phyloP scores from a whole-genome alignment of 2,797 vertebrate species.

The Pseudotriccus pelzelni region DNA sequence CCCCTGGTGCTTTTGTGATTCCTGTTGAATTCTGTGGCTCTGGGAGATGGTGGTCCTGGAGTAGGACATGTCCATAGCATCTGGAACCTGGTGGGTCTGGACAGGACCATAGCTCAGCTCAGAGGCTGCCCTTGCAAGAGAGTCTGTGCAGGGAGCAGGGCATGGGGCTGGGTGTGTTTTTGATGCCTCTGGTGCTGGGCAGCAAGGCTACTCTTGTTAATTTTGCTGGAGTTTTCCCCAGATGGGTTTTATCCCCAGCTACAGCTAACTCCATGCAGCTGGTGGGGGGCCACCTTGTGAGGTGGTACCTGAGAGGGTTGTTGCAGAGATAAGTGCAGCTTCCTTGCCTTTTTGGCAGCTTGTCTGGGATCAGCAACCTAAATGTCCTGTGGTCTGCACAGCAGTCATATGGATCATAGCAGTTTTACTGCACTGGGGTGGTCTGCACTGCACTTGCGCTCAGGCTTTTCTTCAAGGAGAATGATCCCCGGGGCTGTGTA shows the following conservation, averaged over 20 bases:
- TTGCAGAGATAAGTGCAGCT: neutral
- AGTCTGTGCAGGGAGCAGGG: neutral
- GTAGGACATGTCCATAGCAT: fast-evolving
- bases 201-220: neutral
- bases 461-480: neutral
- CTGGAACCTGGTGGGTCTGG: neutral
- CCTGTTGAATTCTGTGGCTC: neutral
- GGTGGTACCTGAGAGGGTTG: neutral
- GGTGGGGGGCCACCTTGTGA: neutral
- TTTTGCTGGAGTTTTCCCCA: neutral
- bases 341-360: neutral
- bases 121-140: neutral
- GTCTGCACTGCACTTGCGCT: fast-evolving
- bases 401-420: neutral
- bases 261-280: neutral
- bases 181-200: neutral
- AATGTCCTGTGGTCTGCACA: neutral
- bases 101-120: fast-evolving
- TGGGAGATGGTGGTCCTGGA: neutral
- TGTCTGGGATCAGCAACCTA: neutral
- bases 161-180: neutral
- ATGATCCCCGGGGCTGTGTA: neutral
- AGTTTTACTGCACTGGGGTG: neutral
- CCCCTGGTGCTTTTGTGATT: neutral
- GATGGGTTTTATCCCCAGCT: neutral